A percentile compares a stretch with the other conserved stretches of the same genome.
These are phyloP conservation scores for Microctenopoma lineatum DNA, from an alignment of 2,797 vertebrate genomes.

Conservation along the genomic window DNA sequence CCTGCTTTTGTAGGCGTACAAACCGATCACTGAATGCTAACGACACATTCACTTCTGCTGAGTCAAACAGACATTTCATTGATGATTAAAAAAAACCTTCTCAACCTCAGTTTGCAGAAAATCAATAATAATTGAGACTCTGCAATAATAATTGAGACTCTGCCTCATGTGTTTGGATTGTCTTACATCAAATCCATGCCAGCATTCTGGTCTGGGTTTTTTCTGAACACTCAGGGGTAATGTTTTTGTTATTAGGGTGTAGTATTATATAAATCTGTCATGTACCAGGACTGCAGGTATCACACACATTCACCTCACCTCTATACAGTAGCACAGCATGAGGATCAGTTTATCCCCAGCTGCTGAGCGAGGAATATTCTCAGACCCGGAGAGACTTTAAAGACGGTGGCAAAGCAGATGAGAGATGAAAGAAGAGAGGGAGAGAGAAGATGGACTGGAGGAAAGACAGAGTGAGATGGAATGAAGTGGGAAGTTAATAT, in stretches of 20 bases:
- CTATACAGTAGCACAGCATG: constrained; percentile 39
- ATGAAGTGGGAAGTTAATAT: constrained; percentile 59
- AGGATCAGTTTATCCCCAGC: constrained; percentile 49
- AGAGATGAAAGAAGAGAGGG: constrained; percentile 55
- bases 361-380: constrained; percentile 61
- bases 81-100: neutral
- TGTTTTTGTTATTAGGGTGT: constrained; percentile 31
- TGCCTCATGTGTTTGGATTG: constrained; percentile 44
- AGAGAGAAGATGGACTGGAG: constrained; percentile 25
- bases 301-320: constrained; percentile 38
- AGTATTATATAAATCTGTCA: constrained; percentile 48
- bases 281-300: constrained; percentile 22
- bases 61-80: constrained; percentile 2
- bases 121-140: constrained; percentile 57
- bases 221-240: constrained; percentile 39
- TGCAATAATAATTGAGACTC: constrained; percentile 32
- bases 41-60: constrained; percentile 8
- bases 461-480: constrained; percentile 35
- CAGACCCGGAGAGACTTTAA: constrained; percentile 57
- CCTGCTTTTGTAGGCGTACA: constrained; percentile 4
- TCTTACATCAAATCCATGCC: constrained; percentile 28
- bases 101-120: constrained; percentile 40
- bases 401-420: constrained; percentile 68
- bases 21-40: constrained; percentile 7
- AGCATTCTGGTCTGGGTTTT: constrained; percentile 22